Percentiles rank a stretch among this genome's conserved stretches.
Evolutionary conservation across 2,888 invertebrate genomes (phyloP).

Genomic region (Anthophora plumipes): DNA sequence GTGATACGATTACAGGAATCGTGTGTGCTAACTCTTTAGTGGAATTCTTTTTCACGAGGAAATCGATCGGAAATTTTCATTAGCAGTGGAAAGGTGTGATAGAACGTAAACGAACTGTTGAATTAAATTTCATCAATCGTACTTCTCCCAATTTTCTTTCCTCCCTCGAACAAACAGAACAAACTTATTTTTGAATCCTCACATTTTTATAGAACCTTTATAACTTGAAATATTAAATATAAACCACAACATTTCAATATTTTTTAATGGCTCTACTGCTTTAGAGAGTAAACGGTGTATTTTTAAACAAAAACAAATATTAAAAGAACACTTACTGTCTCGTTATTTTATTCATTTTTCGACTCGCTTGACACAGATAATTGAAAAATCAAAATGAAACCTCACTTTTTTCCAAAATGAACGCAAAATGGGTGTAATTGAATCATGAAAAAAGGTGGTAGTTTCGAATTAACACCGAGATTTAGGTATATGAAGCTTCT

Average conservation of each 20-base stretch:
- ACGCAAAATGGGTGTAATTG: neutral
- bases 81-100: too few species aligned
- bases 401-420: neutral
- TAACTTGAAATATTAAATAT: too few species aligned
- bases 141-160: neutral
- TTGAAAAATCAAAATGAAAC: slow-evolving; percentile 9
- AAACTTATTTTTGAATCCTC: too few species aligned
- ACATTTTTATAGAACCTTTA: too few species aligned
- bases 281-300: too few species aligned
- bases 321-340: too few species aligned
- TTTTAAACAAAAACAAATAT: too few species aligned
- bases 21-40: neutral
- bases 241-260: too few species aligned
- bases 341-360: too few species aligned
- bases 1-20: neutral
- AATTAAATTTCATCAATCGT: neutral
- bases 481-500: neutral
- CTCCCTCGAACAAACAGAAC: neutral
- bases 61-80: neutral
- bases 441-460: neutral
- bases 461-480: neutral
- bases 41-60: neutral
- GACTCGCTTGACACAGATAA: too few species aligned
- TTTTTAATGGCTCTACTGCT: too few species aligned
- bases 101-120: neutral